Evolutionary conservation across 2,888 invertebrate species (phyloP).

Genomic region (Polyommatus iphigenia): DNA sequence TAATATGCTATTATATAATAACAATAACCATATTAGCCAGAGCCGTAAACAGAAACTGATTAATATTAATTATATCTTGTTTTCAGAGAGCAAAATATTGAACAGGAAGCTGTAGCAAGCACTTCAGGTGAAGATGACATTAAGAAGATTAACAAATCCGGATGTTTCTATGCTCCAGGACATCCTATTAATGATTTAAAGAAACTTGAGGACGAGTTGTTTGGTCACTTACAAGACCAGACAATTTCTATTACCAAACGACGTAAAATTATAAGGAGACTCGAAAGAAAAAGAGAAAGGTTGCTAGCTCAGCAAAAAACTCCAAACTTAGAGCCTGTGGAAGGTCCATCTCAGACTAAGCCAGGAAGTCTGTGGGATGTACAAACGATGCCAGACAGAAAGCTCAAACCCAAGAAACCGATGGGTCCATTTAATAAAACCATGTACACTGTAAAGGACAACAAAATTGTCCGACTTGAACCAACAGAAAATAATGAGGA

Average conservation of each 20-base stretch:
- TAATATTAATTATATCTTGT: not conserved
- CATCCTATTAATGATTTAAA: conserved; percentile 79
- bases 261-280: conserved; percentile 69
- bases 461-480: conserved; percentile 71
- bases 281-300: conserved; percentile 67
- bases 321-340: conserved; percentile 43
- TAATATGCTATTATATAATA: too few species aligned
- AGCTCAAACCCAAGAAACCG: conserved; percentile 44
- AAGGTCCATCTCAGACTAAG: conserved; percentile 43
- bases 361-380: conserved; percentile 72
- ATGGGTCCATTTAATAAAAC: conserved; percentile 62
- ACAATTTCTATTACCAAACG: conserved; percentile 66
- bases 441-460: conserved; percentile 75
- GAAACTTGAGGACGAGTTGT: conserved; percentile 71
- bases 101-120: conserved; percentile 45
- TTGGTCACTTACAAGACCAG: conserved; percentile 66
- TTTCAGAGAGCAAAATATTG: conserved; percentile 45
- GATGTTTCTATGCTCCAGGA: conserved; percentile 60
- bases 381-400: conserved; percentile 50
- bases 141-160: conserved; percentile 47
- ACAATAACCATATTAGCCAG: not conserved
- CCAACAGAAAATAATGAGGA: conserved; percentile 48
- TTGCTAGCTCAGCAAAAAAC: conserved; percentile 52
- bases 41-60: too few species aligned
- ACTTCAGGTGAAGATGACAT: conserved; percentile 51